Base-by-base conservation (phyloP, 2,797 vertebrate genomes). In the Lithobates sylvaticus region DNA sequence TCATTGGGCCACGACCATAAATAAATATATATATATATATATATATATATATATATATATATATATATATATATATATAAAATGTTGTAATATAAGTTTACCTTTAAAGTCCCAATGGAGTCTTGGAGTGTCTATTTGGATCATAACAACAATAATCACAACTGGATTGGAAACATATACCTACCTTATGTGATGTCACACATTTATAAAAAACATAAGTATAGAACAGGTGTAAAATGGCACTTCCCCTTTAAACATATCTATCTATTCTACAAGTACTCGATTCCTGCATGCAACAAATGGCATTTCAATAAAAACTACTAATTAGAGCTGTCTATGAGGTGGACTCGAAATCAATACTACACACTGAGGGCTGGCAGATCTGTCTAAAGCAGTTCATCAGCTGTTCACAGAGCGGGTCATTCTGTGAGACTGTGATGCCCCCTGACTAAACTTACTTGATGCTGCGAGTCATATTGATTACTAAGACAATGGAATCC, bases 251-350 rank as follows among this genome's bases (percentile, higher is more conserved):
- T 68, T 76, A 67, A 67, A 69, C 58, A 29, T 10, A 10, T 32
- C 3, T 76, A n/a, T 50, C 21, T 13, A 16, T 54, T 70, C 18
- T 50, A 70, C 47, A 58, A 71, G 67, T 71, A 79, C 77, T 68
- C n/a, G 26, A 79, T 23, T 79, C 64, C 42, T 69, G 47, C 26
- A 29, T n/a, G n/a, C 47, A 81, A 71, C 44, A 81, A 71, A 81
- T 58, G 29, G 47, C 47, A 71, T 71, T 70, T 81, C 68, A 81
- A 71, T 81, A 81, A 71, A 81, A 71, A 81, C 78, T 81, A 70
- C 78, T 81, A 81, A 81, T 81, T 81, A 71, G 69, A 71, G 68
- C 47, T 54, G 78, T 70, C 65, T 80, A 54, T 70, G 78, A 70
- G 69, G 78, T 80, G 32, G 67, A 71, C 78, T 71, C 8, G 10